Evolutionary conservation across 2,888 invertebrate species (phyloP), one percentile per base, ranked within the genome.

Genomic region (Folsomia manolachei): DNA sequence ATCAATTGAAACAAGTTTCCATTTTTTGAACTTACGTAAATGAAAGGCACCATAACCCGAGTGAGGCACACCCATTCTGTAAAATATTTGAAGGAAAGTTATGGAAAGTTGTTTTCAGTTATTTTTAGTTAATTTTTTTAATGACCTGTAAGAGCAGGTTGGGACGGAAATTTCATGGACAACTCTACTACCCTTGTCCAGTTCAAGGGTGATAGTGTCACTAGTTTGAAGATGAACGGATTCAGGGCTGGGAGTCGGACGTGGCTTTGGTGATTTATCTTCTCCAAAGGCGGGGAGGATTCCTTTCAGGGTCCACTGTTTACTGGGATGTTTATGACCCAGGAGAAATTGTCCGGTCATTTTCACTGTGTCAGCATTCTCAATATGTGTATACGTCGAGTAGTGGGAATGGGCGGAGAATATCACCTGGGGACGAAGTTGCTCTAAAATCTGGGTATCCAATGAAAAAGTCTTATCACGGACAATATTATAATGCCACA

Each of bases 91-190:
- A n/a, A n/a, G n/a, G n/a, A n/a, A n/a, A n/a, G n/a, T n/a, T n/a
- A n/a, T n/a, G n/a, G n/a, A n/a, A n/a, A n/a, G n/a, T n/a, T n/a
- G n/a, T n/a, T n/a, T n/a, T n/a, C n/a, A n/a, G n/a, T n/a, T n/a
- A n/a, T n/a, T n/a, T n/a, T n/a, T n/a, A n/a, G n/a, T n/a, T n/a
- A n/a, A n/a, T n/a, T n/a, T n/a, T n/a, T n/a, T n/a, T n/a, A n/a
- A n/a, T n/a, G n/a, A n/a, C n/a, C n/a, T n/a, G 83, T 98, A 98
- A 0, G 95, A 96, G 83, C 94, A 95, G 0, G 97, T 96, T 1
- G 97, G 97, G 78, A 95, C 91, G 84, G 91, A 89, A 65, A 97
- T 88, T 86, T 97, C 97, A 81, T 89, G 87, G 74, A 89, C 82
- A 11, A 61, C 63, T 25, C 24, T n/a, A 27, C 53, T 19, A 1